Conservation (phyloP, 1,140 invertebrate species). For the Drosophila funebris region DNA sequence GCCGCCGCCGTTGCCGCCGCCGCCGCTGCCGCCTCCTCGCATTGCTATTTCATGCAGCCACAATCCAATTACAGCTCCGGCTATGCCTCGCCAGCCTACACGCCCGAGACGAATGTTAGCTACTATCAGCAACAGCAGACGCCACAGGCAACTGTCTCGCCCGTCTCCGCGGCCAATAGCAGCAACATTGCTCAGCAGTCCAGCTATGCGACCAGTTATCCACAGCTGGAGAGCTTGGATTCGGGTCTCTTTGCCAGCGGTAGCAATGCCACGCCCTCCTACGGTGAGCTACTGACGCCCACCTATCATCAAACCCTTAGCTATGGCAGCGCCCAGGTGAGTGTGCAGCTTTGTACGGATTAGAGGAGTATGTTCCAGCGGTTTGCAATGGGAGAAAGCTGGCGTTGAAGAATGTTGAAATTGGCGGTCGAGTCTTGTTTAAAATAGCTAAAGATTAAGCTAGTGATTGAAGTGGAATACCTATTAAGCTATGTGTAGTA, state of each 20-base stretch:
- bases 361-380: neutral
- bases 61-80: slow-evolving; percentile 82
- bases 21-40: slow-evolving; percentile 12
- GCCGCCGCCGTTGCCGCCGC: slow-evolving; percentile 2
- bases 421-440: too few species aligned
- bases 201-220: slow-evolving; percentile 44
- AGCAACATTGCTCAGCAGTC: neutral
- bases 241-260: slow-evolving; percentile 61
- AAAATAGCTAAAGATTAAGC: too few species aligned
- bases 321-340: slow-evolving; percentile 64
- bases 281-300: slow-evolving; percentile 68
- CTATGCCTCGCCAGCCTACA: slow-evolving; percentile 78
- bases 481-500: too few species aligned
- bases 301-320: slow-evolving; percentile 57
- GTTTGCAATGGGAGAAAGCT: too few species aligned
- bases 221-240: slow-evolving; percentile 70
- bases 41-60: slow-evolving; percentile 73
- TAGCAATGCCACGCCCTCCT: slow-evolving; percentile 67
- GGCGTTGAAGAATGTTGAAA: too few species aligned
- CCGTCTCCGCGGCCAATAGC: too few species aligned
- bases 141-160: slow-evolving; percentile 4
- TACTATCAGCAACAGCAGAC: slow-evolving; percentile 68
- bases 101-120: slow-evolving; percentile 62
- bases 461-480: too few species aligned
- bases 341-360: neutral